Evolutionary conservation across 1,140 invertebrate genomes (phyloP).

Genomic region (Akabosia matsudoensis): DNA sequence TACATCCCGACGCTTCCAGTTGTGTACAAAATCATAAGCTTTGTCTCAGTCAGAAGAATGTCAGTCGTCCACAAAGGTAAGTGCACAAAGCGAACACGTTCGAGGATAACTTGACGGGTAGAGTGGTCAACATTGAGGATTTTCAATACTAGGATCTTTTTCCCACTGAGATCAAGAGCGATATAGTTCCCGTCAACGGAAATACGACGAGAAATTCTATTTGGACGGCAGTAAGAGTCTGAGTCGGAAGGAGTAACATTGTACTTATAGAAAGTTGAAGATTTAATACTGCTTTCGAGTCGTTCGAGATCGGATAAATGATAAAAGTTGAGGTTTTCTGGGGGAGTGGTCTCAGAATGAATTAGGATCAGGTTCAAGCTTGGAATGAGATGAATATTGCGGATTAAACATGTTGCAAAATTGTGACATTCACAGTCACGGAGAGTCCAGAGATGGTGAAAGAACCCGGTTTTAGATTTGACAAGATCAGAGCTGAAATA

Average conservation of each 20-base stretch:
- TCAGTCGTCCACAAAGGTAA: background rate
- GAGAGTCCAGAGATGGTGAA: background rate
- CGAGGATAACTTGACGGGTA: background rate
- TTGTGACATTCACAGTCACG: background rate
- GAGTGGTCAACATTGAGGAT: background rate
- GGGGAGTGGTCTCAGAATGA: background rate
- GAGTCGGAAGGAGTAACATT: background rate
- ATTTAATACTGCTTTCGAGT: background rate
- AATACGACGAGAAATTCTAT: no score
- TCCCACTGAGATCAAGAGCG: background rate
- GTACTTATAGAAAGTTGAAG: background rate
- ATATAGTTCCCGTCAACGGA: no score
- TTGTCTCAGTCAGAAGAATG: background rate
- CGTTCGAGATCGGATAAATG: background rate
- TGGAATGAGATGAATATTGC: background rate
- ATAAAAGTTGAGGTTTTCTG: background rate
- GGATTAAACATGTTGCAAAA: background rate
- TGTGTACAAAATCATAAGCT: background rate
- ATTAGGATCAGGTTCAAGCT: background rate
- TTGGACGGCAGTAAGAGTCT: no score
- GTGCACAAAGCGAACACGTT: background rate
- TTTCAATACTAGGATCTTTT: background rate
- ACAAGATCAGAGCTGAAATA: background rate
- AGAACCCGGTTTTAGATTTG: background rate
- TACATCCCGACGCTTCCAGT: background rate